Evolutionary conservation across 2,888 invertebrate species (phyloP).

Genomic region (Graphium colonna): DNA sequence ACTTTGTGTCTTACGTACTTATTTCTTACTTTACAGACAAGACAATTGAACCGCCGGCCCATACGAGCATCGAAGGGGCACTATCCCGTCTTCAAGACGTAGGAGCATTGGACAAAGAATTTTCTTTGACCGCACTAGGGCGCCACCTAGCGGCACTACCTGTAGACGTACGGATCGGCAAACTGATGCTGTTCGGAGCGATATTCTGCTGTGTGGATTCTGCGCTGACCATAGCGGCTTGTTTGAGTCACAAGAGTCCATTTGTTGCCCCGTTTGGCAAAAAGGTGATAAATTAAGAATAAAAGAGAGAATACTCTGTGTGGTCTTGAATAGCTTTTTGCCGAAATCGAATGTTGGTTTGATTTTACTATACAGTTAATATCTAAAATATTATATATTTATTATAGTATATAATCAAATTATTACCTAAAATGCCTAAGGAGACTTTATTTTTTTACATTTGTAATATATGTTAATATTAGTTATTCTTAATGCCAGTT

Average conservation of each 20-base stretch:
- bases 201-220: conserved; percentile 96
- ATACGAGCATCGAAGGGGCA: conserved; percentile 84
- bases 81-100: conserved; percentile 86
- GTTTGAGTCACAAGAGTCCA: conserved; percentile 88
- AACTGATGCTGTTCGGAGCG: conserved; percentile 94
- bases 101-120: conserved; percentile 88
- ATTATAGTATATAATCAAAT: too few species aligned
- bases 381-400: too few species aligned
- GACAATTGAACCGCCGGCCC: conserved; percentile 86
- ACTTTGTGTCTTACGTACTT: too few species aligned
- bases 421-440: too few species aligned
- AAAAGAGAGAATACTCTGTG: too few species aligned
- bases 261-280: conserved; percentile 88
- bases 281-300: too few species aligned
- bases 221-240: conserved; percentile 93
- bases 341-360: too few species aligned
- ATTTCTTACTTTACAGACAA: conserved; percentile 68
- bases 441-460: too few species aligned
- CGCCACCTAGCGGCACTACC: conserved; percentile 93
- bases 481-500: too few species aligned
- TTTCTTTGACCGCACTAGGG: conserved; percentile 90
- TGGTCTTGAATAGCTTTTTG: too few species aligned
- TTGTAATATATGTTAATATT: too few species aligned
- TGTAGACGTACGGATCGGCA: conserved; percentile 94
- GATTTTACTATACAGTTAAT: too few species aligned